Percentiles rank a stretch among this genome's conserved stretches.
These are phyloP conservation scores for Mamestra configurata DNA, from an alignment of 1,140 invertebrate species.

Conservation along the genomic window DNA sequence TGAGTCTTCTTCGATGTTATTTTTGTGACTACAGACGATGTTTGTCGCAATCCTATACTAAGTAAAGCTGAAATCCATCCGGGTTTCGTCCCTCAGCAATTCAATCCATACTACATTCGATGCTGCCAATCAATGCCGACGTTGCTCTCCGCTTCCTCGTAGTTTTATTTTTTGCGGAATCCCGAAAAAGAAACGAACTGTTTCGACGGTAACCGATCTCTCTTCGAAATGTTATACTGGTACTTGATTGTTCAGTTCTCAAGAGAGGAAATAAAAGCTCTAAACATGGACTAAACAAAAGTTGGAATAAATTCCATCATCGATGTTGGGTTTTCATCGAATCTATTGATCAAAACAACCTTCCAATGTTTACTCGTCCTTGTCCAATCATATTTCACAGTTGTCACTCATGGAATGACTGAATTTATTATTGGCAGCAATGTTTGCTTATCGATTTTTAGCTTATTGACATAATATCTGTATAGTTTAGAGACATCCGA, in stretches of 20 bases:
- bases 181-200: conserved; percentile 10
- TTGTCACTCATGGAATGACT: conserved; percentile 31
- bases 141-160: conserved; percentile 26
- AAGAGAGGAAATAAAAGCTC: neutral
- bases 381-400: conserved; percentile 40
- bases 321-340: neutral
- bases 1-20: conserved; percentile 19
- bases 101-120: conserved; percentile 41
- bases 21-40: neutral
- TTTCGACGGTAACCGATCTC: conserved; percentile 28
- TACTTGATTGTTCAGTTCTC: neutral
- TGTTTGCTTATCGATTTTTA: conserved; percentile 24
- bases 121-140: conserved; percentile 24
- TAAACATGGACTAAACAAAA: conserved; percentile 7
- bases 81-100: conserved; percentile 15
- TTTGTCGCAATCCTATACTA: conserved; percentile 12
- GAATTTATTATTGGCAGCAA: conserved; percentile 10
- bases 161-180: conserved; percentile 39
- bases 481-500: neutral
- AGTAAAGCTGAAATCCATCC: conserved; percentile 19
- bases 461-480: conserved; percentile 20
- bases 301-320: neutral
- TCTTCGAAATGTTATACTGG: conserved; percentile 25
- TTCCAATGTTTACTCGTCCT: conserved; percentile 38
- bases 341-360: conserved; percentile 28